Percentiles rank a stretch among this genome's conserved stretches.
These are phyloP conservation scores for Oryzias melastigma DNA, from an alignment of 2,113 vertebrate genomes.

Conservation along the genomic window DNA sequence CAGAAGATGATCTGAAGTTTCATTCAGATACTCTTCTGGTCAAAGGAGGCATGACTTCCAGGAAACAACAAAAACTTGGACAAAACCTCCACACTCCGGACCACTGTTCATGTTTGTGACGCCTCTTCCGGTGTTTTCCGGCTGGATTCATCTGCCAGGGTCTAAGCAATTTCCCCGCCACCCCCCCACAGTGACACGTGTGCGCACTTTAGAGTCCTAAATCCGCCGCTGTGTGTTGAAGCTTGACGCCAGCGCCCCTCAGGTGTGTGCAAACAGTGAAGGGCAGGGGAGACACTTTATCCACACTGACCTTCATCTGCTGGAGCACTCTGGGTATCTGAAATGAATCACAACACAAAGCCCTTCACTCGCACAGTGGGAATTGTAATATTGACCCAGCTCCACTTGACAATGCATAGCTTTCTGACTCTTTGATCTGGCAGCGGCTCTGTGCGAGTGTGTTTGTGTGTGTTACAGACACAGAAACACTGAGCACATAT, in stretches of 20 bases:
- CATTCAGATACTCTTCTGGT: too few species aligned
- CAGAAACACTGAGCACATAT: conserved; percentile 59
- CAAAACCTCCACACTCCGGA: too few species aligned
- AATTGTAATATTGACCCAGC: conserved; percentile 66
- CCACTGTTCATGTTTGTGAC: too few species aligned
- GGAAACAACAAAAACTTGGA: too few species aligned
- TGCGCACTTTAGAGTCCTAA: conserved; percentile 8
- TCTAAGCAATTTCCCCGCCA: conserved; percentile 11
- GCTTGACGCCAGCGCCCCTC: conserved; percentile 14
- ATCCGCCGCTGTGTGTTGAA: conserved; percentile 27
- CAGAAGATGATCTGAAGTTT: too few species aligned
- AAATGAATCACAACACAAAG: conserved; percentile 44
- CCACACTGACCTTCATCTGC: conserved; percentile 48
- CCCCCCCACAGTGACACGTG: conserved; percentile 5
- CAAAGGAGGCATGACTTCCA: too few species aligned
- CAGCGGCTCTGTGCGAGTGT: conserved; percentile 29
- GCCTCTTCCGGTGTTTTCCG: too few species aligned
- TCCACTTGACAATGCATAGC: conserved; percentile 60
- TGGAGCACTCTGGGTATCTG: conserved; percentile 41
- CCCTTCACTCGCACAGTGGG: conserved; percentile 51
- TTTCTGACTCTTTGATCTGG: conserved; percentile 57
- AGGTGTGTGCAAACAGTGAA: conserved; percentile 52
- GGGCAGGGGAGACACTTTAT: conserved; percentile 47
- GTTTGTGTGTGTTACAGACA: conserved; percentile 8
- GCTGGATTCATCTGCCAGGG: conserved; percentile 9